These are phyloP conservation scores for Dendrocincla tyrannina DNA, from an alignment of 2,797 vertebrate species.

Conservation along the genomic window DNA sequence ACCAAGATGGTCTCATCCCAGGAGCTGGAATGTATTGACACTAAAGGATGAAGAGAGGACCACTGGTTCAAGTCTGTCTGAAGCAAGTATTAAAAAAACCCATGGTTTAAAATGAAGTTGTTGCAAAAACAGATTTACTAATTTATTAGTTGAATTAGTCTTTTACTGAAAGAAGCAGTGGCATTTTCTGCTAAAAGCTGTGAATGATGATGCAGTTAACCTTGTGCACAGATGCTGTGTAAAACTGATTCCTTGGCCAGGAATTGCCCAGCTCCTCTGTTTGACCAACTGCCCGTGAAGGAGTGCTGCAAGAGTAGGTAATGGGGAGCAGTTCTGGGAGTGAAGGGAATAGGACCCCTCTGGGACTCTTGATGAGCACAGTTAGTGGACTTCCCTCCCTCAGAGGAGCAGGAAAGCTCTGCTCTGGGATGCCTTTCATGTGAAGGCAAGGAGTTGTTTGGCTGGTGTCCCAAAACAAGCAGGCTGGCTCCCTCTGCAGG, in stretches of 20 bases:
- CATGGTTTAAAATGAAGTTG: neutral
- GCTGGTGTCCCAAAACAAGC: neutral
- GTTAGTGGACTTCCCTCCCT: neutral
- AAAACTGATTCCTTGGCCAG: neutral
- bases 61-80: neutral
- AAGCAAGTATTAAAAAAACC: neutral
- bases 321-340: neutral
- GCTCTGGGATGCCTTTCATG: neutral
- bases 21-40: neutral
- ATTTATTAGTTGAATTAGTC: neutral
- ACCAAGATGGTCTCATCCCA: neutral
- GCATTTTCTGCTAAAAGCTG: neutral
- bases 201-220: neutral
- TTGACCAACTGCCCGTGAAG: neutral
- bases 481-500: neutral
- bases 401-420: neutral
- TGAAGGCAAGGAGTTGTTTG: neutral
- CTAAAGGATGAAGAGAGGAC: neutral
- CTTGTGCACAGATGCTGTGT: neutral
- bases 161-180: neutral
- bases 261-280: neutral
- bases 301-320: neutral
- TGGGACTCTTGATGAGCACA: neutral
- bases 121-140: neutral
- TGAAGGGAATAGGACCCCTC: neutral